Conservation (phyloP, 1,140 invertebrate species). For the Drosophila albomicans region DNA sequence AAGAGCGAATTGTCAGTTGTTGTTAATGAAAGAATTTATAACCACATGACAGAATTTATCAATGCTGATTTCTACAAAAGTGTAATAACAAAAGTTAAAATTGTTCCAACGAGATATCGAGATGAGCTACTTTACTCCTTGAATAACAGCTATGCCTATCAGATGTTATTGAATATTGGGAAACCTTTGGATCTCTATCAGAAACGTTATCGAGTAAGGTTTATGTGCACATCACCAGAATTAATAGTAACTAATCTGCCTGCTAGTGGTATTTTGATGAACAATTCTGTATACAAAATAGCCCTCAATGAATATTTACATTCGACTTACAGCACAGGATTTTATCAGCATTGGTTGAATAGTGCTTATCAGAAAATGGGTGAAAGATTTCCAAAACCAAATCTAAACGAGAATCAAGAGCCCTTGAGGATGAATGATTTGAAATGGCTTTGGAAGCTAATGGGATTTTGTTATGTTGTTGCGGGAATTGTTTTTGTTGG, state of each 20-base stretch:
- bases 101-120: background rate
- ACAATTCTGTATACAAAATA: constrained; percentile 26
- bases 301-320: constrained; percentile 1
- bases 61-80: constrained; percentile 3
- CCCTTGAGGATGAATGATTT: constrained; percentile 20
- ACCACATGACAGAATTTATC: too few relatives aligned
- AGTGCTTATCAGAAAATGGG: background rate
- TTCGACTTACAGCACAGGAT: background rate
- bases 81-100: background rate
- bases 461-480: constrained; percentile 13
- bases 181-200: background rate
- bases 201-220: background rate
- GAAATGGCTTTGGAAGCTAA: constrained; percentile 18
- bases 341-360: background rate
- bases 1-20: constrained; percentile 30
- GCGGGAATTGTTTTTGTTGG: background rate
- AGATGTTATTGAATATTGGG: background rate
- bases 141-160: constrained; percentile 20
- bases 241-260: background rate
- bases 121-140: background rate
- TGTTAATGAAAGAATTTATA: too few relatives aligned
- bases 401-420: background rate
- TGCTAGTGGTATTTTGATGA: background rate
- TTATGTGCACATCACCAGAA: background rate
- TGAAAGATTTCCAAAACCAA: background rate